Conservation (phyloP, 64 coral and sea anemone genomes). For the Stichodactyla helianthus region DNA sequence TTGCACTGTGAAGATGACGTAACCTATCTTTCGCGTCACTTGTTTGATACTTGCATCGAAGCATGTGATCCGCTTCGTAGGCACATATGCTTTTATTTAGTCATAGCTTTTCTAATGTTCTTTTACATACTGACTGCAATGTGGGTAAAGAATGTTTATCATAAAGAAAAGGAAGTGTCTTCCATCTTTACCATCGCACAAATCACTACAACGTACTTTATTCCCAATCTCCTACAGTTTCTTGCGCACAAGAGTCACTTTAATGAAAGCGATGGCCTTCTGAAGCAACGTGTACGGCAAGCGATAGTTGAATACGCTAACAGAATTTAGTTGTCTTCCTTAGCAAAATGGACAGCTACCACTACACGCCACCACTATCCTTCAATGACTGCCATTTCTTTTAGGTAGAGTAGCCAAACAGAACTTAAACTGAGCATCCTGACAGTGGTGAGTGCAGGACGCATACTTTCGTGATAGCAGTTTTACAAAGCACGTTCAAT, state of each 20-base stretch:
- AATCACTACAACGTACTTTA: conserved; percentile 20
- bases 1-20: conserved; percentile 10
- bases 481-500: too few species aligned
- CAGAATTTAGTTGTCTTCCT: background rate
- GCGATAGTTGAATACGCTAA: conserved; percentile 23
- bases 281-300: background rate
- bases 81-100: conserved; percentile 14
- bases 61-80: conserved; percentile 28
- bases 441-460: too few species aligned
- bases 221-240: conserved; percentile 35
- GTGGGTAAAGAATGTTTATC: conserved; percentile 38
- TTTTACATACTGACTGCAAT: conserved; percentile 36
- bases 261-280: conserved; percentile 5
- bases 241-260: conserved; percentile 43
- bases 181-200: conserved; percentile 32
- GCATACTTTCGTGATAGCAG: too few species aligned
- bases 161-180: conserved; percentile 34
- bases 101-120: conserved; percentile 36
- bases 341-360: too few species aligned
- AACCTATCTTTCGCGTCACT: conserved; percentile 16
- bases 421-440: too few species aligned
- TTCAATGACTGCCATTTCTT: too few species aligned
- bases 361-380: too few species aligned
- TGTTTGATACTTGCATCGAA: conserved; percentile 31
- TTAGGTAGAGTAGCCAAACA: too few species aligned